phyloP scores from a whole-genome alignment of 2,113 vertebrate genomes.

The Catharus bicknelli region DNA sequence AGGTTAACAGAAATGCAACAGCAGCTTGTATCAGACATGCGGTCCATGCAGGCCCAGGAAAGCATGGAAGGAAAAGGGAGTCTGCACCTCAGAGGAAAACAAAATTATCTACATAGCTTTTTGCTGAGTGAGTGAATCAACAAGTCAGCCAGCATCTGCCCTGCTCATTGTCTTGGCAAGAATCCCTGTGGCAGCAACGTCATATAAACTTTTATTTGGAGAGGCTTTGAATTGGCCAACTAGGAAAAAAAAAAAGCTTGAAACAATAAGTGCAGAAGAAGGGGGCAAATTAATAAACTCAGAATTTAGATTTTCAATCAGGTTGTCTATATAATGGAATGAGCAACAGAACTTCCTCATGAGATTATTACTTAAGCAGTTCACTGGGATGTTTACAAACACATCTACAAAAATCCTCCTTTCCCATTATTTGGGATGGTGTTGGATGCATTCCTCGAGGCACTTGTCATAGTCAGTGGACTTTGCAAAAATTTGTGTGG shows the following conservation, averaged over 20 bases:
- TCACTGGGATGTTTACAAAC: background rate
- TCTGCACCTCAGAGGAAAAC: slow-evolving; percentile 29
- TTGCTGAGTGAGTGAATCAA: slow-evolving; percentile 6
- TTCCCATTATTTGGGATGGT: background rate
- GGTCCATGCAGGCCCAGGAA: background rate
- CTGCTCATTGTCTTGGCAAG: slow-evolving; percentile 48
- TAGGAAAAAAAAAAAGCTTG: background rate
- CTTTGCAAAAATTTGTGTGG: background rate
- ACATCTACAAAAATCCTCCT: background rate
- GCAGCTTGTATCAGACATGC: background rate
- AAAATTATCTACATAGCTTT: background rate
- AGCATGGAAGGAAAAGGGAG: background rate
- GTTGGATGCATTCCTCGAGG: background rate
- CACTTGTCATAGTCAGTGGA: background rate
- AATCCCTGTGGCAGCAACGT: background rate
- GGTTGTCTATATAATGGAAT: background rate
- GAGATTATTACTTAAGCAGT: background rate
- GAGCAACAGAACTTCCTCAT: background rate
- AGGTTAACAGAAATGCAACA: background rate
- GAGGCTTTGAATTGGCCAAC: slow-evolving; percentile 31
- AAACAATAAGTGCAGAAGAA: slow-evolving; percentile 10
- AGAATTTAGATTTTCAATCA: background rate
- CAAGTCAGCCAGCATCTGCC: slow-evolving; percentile 23
- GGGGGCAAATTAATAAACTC: background rate
- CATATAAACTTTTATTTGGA: slow-evolving; percentile 49